Percentiles rank a stretch among this genome's conserved stretches.
Evolutionary conservation across 2,797 vertebrate genomes (phyloP).

Genomic region (Luscinia megarhynchos): DNA sequence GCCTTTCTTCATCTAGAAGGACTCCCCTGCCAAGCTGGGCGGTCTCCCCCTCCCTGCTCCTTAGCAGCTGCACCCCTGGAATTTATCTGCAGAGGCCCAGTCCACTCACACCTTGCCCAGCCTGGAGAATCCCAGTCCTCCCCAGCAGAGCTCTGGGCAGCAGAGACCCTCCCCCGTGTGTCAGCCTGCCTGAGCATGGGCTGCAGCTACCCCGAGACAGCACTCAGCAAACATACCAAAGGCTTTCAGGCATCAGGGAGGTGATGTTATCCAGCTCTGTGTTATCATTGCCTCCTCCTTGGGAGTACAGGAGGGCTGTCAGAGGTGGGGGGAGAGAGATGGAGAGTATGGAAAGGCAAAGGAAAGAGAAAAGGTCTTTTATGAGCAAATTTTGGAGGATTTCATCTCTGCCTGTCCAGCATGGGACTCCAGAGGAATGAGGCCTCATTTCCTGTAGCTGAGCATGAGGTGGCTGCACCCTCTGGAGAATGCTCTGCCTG

Average conservation of each 20-base stretch:
- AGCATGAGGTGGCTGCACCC: background rate
- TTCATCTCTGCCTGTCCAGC: background rate
- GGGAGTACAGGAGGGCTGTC: background rate
- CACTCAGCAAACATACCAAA: background rate
- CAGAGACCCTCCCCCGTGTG: background rate
- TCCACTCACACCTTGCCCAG: background rate
- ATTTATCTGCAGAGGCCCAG: background rate
- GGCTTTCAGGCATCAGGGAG: background rate
- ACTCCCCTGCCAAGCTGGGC: background rate
- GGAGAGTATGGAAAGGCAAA: background rate
- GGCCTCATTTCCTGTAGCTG: background rate
- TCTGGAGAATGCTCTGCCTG: background rate
- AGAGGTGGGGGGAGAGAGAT: background rate
- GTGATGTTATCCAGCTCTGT: background rate
- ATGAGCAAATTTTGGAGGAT: background rate
- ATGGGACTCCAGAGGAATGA: background rate
- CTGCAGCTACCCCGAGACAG: background rate
- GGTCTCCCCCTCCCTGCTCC: fast-evolving
- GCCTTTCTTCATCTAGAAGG: background rate
- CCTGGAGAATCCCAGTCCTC: background rate
- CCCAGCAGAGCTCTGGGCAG: fast-evolving
- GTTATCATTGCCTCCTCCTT: background rate
- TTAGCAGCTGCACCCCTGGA: background rate
- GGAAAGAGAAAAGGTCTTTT: background rate
- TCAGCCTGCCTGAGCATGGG: background rate